Percentiles rank a stretch among this genome's conserved stretches.
These are phyloP conservation scores for Agonum fuliginosum DNA, from an alignment of 2,888 invertebrate species.

Conservation along the genomic window DNA sequence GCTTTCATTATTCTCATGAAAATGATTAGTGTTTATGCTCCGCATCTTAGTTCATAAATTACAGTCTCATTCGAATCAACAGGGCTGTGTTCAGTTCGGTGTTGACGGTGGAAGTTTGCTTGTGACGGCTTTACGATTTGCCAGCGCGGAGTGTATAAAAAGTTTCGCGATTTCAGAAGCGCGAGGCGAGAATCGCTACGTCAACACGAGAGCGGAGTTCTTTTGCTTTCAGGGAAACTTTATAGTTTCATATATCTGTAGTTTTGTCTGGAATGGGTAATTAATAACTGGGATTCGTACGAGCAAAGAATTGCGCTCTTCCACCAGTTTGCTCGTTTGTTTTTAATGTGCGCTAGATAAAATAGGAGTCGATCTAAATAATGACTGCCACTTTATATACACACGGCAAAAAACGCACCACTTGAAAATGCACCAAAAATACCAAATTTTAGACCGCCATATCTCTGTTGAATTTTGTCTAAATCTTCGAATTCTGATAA, in stretches of 20 bases:
- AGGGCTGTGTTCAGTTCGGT: not conserved
- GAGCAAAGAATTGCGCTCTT: not conserved
- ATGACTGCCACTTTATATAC: no score
- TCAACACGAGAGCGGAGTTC: not conserved
- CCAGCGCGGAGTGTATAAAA: not conserved
- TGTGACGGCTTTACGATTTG: not conserved
- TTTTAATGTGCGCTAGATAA: no score
- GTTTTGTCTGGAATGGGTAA: not conserved
- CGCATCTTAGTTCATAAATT: conserved; percentile 23
- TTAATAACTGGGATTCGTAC: not conserved
- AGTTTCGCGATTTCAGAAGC: not conserved
- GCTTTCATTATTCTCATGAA: conserved; percentile 26
- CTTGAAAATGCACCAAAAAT: no score
- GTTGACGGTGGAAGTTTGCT: conserved; percentile 13
- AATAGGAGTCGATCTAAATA: no score
- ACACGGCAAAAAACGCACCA: no score
- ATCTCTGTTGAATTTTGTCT: no score
- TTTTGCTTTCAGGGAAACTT: not conserved
- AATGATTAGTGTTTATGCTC: conserved; percentile 31
- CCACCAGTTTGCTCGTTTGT: no score
- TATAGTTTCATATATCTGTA: not conserved
- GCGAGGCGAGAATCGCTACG: not conserved
- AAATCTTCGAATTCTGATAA: no score
- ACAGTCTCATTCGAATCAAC: conserved; percentile 32
- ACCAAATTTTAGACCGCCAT: no score